A percentile compares a stretch with the other conserved stretches of the same genome.
phyloP scores from a whole-genome alignment of 2,113 vertebrate species.

The Pan troglodytes region DNA sequence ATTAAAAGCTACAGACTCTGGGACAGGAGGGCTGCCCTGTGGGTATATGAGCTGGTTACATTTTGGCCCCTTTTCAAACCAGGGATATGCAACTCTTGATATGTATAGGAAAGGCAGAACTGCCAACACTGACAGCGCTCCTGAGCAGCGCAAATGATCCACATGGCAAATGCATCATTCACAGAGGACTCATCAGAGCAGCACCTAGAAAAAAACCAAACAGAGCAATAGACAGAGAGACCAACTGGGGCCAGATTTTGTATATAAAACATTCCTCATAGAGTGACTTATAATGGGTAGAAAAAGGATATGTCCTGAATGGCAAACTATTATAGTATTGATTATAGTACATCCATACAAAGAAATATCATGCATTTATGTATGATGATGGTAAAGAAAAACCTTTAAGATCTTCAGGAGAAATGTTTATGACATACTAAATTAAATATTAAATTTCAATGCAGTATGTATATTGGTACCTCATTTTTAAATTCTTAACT shows the following conservation, averaged over 20 bases:
- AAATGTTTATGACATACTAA: neutral
- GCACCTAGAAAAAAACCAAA: neutral
- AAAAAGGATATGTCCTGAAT: neutral
- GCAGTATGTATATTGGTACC: neutral
- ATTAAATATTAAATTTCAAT: neutral
- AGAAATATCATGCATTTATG: neutral
- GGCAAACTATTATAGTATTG: neutral
- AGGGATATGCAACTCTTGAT: neutral
- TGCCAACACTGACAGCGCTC: neutral
- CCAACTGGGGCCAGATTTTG: neutral
- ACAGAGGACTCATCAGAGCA: neutral
- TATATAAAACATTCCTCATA: neutral
- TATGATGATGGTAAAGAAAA: neutral
- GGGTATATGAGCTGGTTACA: slow-evolving; percentile 33
- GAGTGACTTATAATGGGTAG: neutral
- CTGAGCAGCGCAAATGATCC: neutral
- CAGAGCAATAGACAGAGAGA: neutral
- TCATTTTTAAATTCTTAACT: neutral
- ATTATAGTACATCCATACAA: neutral
- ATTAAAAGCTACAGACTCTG: slow-evolving; percentile 45
- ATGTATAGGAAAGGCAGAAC: neutral
- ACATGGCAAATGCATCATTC: neutral
- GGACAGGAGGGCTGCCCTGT: neutral
- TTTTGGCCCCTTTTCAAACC: slow-evolving; percentile 36
- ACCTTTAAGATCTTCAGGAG: neutral